phyloP scores from a whole-genome alignment of 2,888 invertebrate species.

The Andrena haemorrhoa region DNA sequence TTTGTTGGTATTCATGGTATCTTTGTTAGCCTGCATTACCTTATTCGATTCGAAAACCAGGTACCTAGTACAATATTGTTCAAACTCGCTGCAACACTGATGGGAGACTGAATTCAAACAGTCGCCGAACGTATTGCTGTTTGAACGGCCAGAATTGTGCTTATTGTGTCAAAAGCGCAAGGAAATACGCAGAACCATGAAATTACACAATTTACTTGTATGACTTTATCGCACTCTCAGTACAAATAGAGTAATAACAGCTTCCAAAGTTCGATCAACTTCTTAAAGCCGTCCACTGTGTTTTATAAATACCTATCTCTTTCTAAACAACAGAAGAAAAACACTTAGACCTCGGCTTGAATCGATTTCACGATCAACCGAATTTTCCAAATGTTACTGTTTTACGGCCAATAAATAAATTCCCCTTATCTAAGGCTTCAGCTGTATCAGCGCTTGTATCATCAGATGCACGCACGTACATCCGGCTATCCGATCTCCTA shows the following conservation, averaged over 20 bases:
- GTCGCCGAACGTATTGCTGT: not conserved
- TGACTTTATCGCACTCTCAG: not conserved
- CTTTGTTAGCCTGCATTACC: not conserved
- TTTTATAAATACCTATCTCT: too few relatives aligned
- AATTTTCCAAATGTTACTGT: too few relatives aligned
- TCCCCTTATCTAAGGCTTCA: too few relatives aligned
- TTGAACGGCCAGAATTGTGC: not conserved
- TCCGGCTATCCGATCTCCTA: too few relatives aligned
- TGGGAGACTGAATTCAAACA: not conserved
- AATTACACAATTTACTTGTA: not conserved
- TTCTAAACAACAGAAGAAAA: too few relatives aligned
- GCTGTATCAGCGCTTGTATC: too few relatives aligned
- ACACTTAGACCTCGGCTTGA: too few relatives aligned
- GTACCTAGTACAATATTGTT: not conserved
- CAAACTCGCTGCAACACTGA: not conserved
- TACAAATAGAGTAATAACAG: not conserved
- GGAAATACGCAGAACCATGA: not conserved
- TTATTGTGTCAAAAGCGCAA: not conserved
- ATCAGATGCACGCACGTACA: too few relatives aligned
- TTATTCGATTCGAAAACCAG: conserved; percentile 8
- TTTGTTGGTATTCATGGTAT: not conserved
- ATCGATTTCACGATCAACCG: too few relatives aligned
- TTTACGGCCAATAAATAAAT: too few relatives aligned
- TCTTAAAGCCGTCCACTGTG: too few relatives aligned
- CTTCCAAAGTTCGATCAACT: too few relatives aligned